phyloP scores from a whole-genome alignment of 53 echinoderm and acorn worm species.

The Paelopatides confundens region DNA sequence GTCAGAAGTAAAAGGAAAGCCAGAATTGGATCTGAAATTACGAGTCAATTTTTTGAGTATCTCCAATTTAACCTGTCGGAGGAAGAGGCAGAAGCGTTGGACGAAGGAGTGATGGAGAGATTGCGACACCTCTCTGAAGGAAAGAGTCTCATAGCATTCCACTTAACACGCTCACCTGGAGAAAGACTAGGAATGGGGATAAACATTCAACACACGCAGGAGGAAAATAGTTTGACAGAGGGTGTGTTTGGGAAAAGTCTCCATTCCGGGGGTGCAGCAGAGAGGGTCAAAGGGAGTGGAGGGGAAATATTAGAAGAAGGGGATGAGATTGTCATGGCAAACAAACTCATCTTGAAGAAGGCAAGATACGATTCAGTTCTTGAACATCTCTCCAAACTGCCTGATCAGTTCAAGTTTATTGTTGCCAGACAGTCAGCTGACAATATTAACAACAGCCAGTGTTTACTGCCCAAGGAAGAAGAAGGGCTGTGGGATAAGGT shows the following conservation, averaged over 20 bases:
- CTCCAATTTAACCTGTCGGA: conserved; percentile 4
- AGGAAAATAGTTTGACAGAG: conserved; percentile 73
- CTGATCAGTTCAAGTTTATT: conserved; percentile 71
- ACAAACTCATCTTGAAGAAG: conserved; percentile 72
- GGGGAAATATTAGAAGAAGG: conserved; percentile 60
- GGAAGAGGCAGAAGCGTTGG: background rate
- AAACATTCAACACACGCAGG: conserved; percentile 89
- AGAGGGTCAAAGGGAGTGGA: conserved; percentile 69
- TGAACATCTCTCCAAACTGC: conserved; percentile 83
- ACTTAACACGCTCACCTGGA: conserved; percentile 72
- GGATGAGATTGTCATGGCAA: conserved; percentile 84
- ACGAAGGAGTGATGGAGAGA: conserved; percentile 49
- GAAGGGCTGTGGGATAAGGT: conserved; percentile 21
- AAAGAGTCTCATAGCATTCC: conserved; percentile 69
- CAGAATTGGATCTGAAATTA: conserved; percentile 80
- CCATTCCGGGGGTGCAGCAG: conserved; percentile 80
- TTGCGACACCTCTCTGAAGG: conserved; percentile 66
- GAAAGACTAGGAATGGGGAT: conserved; percentile 95
- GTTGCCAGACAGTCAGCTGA: conserved; percentile 67
- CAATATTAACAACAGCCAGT: background rate
- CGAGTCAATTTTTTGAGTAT: conserved; percentile 77
- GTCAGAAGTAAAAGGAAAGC: background rate
- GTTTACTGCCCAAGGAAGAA: conserved; percentile 12
- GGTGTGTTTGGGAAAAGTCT: conserved; percentile 85
- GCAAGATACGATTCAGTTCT: conserved; percentile 75